Evolutionary conservation across 2,113 vertebrate genomes (phyloP), one percentile per base, ranked within the genome.

Genomic region (Physeter macrocephalus): DNA sequence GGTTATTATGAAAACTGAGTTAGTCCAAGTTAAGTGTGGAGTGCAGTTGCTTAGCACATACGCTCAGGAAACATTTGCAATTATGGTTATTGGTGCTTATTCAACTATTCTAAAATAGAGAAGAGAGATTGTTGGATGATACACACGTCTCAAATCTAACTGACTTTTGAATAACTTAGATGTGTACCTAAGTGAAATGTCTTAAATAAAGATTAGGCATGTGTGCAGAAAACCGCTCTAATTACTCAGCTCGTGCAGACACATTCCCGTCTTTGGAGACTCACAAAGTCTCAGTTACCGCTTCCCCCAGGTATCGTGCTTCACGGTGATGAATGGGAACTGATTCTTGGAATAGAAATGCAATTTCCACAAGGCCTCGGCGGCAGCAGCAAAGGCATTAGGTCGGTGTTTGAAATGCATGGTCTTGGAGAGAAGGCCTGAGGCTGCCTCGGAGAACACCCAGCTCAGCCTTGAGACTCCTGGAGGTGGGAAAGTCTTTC

Each of bases 191-290:
- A 97, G 95, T 97, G 96, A 98, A 98, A 97, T 98, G 95, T 95
- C 96, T 98, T 98, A 98, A 98, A 97, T 97, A 98, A 97, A 97
- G 97, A 98, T 96, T 61, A 97, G 96, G 96, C 92, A 78, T 43
- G 96, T 98, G 97, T 96, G 96, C 96, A 66, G 92, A 96, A 92
- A 95, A 72, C 81, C 2, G 85, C 72, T 97, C 84, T 98, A 98
- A 98, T 98, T 97, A 96, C 96, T 97, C 92, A 69, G 95, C 94
- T 91, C 7, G 0, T 15, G 20, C 97, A 97, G 96, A 92, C 90
- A 54, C 93, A 36, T 18, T 74, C 87, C 41, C 0, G 61, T 88
- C 97, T 98, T 96, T 1, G 66, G 98, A 97, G 97, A 97, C 77
- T 59, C n/a, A 0, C 86, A 2, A 61, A 85, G 74, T 94, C 97